Evolutionary conservation across 1,140 invertebrate species (phyloP), one percentile per base, ranked within the genome.

Genomic region (Vanessa atalanta): DNA sequence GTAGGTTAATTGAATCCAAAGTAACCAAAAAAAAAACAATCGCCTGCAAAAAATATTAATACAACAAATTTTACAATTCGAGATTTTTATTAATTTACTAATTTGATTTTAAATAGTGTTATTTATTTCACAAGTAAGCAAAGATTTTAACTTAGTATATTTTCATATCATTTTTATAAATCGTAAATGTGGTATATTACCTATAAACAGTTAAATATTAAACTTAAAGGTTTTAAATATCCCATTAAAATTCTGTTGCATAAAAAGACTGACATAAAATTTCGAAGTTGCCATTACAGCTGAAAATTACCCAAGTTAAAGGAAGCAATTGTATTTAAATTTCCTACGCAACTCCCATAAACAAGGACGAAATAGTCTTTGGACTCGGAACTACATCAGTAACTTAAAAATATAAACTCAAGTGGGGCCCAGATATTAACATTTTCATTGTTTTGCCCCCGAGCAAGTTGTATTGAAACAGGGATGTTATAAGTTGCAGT

Each of bases 401-500:
- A 84, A 83, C 83, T 83, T 88, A 88, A 90, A 89, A 89, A 88
- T 61, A 61, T 88, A 87, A 79, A 83, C 80, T 70, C 61, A 63
- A 86, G 76, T 76, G 75, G 74, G 73, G 66, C 72, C 75, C 74
- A 66, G 65, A 84, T 82, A 90, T 91, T 88, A 88, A 87, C 86
- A 92, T 89, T 90, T 87, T 83, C 87, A 90, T 90, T 90, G 87
- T 89, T 86, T 83, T 79, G 74, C 85, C 82, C 85, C 74, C 78
- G 64, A 69, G 81, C 80, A 82, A 90, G 78, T 87, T 88, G 85
- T 87, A 87, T 88, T 90, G 83, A 86, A 86, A 82, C 79, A 83
- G 83, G 83, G 83, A 86, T 84, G 88, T 89, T 87, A 88, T 78
- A 88, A 92, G 83, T 92, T 91, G 90, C 88, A 88, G 84, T 85